phyloP scores from a whole-genome alignment of 2,113 vertebrate genomes.

The Lycocorax pyrrhopterus region DNA sequence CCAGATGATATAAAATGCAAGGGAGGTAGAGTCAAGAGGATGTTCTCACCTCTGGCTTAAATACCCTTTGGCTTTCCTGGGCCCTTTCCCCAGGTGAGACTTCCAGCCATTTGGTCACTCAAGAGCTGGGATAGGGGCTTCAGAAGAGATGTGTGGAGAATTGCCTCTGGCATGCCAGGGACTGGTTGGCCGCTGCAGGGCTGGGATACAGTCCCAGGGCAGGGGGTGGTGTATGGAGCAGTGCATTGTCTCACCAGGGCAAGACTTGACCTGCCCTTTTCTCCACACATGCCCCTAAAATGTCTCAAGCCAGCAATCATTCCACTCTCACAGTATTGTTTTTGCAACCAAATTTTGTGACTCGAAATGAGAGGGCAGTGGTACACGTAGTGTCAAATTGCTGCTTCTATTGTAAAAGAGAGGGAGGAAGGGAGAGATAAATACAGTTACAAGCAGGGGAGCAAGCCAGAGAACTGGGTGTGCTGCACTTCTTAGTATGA shows the following conservation, averaged over 20 bases:
- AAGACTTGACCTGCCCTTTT: neutral
- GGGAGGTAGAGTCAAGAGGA: neutral
- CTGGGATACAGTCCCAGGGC: neutral
- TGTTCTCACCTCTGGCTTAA: neutral
- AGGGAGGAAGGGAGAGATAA: neutral
- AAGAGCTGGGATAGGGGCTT: neutral
- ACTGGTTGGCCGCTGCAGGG: too few relatives aligned
- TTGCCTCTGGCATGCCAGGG: neutral
- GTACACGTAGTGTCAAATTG: rapidly evolving
- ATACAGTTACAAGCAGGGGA: neutral
- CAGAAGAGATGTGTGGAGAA: neutral
- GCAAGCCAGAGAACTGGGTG: neutral
- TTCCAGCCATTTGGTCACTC: neutral
- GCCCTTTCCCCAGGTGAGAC: neutral
- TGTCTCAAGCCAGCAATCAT: neutral
- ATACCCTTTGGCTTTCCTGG: neutral
- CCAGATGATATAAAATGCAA: neutral
- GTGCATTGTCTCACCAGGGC: rapidly evolving
- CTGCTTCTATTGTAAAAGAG: neutral
- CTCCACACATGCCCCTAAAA: neutral
- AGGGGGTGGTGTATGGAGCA: rapidly evolving
- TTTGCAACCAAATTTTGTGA: neutral
- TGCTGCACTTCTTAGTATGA: neutral
- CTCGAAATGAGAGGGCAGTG: neutral
- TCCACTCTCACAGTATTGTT: neutral